Evolutionary conservation across 2,113 vertebrate species (phyloP), one percentile per base, ranked within the genome.

Genomic region (Heterocephalus glaber): DNA sequence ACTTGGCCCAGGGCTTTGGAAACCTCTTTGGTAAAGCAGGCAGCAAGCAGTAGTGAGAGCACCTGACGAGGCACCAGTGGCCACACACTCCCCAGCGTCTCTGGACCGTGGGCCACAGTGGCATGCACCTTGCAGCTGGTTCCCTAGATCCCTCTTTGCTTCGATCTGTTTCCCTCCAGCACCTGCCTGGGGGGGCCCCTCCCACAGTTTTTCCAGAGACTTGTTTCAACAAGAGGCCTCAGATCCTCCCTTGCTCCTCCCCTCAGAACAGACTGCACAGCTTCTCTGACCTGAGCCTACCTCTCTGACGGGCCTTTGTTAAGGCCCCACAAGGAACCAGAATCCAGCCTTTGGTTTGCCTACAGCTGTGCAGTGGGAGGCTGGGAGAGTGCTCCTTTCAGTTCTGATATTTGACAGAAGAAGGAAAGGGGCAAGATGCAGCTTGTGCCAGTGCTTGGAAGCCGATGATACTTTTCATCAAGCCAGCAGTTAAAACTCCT

Each of bases 141-240:
- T 10, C 7, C 63, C 19, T 92, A 92, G 35, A 38, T 79, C 63
- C 47, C 14, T 74, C 44, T 74, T 93, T 52, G n/a, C 52, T 7
- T 28, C 58, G 58, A 65, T 58, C 61, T 35, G 17, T 74, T 95
- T 94, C 24, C 83, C 84, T 86, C n/a, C 47, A 68, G 49, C 86
- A 89, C 86, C 93, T 94, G 92, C 90, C 85, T 14, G 22, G 19
- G 49, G 49, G 76, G 86, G 87, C 84, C 58, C 79, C 89, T 22
- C 90, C 90, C 88, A 93, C 95, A 96, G 96, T 94, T 96, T 80
- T 89, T 76, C 63, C 89, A 63, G 92, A 93, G 90, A 93, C 87
- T 19, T 76, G 97, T 97, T 96, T 89, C 68, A 88, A 77, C 97
- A 81, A 11, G 96, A 96, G 63, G 35, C 76, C 90, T 93, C 91